These are phyloP conservation scores for Pollenia labialis DNA, from an alignment of 2,888 invertebrate species.

Conservation along the genomic window DNA sequence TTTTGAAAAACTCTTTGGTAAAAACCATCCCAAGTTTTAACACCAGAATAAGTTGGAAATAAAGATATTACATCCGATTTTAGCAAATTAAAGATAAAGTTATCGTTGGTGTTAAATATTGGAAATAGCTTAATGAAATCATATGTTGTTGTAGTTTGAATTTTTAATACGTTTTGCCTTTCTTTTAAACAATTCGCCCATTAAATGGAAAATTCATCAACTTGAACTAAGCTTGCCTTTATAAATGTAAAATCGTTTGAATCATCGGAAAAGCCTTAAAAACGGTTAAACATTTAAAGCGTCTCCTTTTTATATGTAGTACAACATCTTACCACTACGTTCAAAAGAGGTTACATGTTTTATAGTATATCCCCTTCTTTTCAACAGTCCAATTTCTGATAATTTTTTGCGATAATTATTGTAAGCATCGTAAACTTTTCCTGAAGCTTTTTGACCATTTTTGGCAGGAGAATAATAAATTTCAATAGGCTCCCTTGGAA, in stretches of 20 bases:
- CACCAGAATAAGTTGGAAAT: background rate
- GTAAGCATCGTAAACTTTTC: background rate
- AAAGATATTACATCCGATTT: too few species aligned
- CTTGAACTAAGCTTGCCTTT: background rate
- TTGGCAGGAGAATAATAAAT: background rate
- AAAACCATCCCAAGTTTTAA: background rate
- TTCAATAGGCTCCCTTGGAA: background rate
- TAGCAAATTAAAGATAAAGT: background rate
- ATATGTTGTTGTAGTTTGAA: background rate
- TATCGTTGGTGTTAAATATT: too few species aligned
- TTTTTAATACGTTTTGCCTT: background rate
- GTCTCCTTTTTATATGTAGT: too few species aligned
- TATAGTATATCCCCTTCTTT: background rate
- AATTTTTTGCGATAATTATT: conserved; percentile 1
- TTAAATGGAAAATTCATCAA: background rate
- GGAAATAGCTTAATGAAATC: background rate
- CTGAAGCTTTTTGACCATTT: conserved; percentile 14
- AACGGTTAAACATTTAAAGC: too few species aligned
- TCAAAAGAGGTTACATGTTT: background rate
- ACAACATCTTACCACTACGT: background rate
- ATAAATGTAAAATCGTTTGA: background rate
- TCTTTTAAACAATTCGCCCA: background rate
- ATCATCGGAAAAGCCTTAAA: background rate
- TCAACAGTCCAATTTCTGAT: conserved; percentile 3
- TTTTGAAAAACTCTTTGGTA: background rate